Conservation (phyloP, 2,797 vertebrate genomes). For the Rhinoraja longicauda region DNA sequence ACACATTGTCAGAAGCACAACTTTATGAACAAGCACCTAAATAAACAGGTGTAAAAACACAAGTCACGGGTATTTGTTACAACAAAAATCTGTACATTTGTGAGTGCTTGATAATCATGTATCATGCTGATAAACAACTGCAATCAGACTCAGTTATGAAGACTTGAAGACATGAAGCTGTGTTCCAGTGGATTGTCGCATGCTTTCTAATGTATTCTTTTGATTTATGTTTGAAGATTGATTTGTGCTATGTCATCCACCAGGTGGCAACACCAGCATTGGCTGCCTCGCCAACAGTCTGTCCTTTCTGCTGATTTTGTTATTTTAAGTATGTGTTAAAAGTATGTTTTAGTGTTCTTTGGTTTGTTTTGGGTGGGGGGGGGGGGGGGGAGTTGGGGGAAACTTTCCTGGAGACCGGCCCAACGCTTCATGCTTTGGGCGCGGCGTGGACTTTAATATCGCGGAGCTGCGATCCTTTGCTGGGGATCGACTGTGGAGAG, state of each 20-base stretch:
- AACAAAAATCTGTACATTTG: neutral
- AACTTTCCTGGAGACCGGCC: no score
- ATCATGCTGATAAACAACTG: neutral
- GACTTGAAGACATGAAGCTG: neutral
- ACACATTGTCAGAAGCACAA: neutral
- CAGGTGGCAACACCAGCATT: no score
- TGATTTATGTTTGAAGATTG: neutral
- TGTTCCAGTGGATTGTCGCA: neutral
- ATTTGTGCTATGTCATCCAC: neutral
- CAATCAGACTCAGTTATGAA: neutral
- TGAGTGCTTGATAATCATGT: neutral
- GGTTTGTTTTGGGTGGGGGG: no score
- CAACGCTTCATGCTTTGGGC: no score
- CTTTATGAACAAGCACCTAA: neutral
- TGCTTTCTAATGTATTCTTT: neutral
- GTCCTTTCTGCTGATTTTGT: no score
- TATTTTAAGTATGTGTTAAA: no score
- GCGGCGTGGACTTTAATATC: no score
- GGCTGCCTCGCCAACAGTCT: no score
- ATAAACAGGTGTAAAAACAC: neutral
- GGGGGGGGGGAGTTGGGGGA: no score
- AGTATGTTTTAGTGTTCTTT: no score
- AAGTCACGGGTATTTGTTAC: neutral
- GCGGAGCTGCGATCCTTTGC: no score
- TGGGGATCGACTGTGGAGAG: no score